Evolutionary conservation across 1,140 invertebrate species (phyloP), one percentile per base, ranked within the genome.

Genomic region (Schlechtendalia chinensis): DNA sequence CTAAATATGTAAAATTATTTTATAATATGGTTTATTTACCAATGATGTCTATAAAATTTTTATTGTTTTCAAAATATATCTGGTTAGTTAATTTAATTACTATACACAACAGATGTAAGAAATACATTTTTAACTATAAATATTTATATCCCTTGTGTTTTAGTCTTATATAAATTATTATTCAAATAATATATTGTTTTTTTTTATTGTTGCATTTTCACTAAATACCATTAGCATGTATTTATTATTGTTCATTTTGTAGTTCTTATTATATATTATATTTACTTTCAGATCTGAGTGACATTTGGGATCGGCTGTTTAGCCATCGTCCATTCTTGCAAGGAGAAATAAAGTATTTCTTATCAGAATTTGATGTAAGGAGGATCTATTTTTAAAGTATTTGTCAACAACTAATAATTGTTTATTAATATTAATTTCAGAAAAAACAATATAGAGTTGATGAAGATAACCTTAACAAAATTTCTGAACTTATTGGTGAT

Each of bases 271-370:
- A 56, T n/a, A 6, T 56, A 8, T 39, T 59, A 29, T 63, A 5
- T 54, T 54, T 29, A 10, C 11, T 82, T 84, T 82, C 83, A 96
- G 94, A 94, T 88, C 89, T 91, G 83, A 90, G 90, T 81, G 92
- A 93, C 86, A 90, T 94, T 86, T 93, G 93, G 90, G 89, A 89
- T 82, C 89, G 93, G 85, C 87, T 95, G 81, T 94, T 95, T 88
- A 93, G 95, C 85, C 93, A 95, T 84, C 89, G 91, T 81, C 91
- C 92, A 22, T 94, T 94, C 86, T 85, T 95, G 63, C 91, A 90
- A 87, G 93, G 93, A 80, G 94, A 95, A 90, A 91, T 95, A 81
- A 91, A 91, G 83, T 91, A 89, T 87, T 92, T 94, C 86, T 84
- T 94, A 17, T 91, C 90, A 83, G 93, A 95, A 86, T 94, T 94